Evolutionary conservation across 2,797 vertebrate species (phyloP), one percentile per base, ranked within the genome.

Genomic region (Lacerta agilis): DNA sequence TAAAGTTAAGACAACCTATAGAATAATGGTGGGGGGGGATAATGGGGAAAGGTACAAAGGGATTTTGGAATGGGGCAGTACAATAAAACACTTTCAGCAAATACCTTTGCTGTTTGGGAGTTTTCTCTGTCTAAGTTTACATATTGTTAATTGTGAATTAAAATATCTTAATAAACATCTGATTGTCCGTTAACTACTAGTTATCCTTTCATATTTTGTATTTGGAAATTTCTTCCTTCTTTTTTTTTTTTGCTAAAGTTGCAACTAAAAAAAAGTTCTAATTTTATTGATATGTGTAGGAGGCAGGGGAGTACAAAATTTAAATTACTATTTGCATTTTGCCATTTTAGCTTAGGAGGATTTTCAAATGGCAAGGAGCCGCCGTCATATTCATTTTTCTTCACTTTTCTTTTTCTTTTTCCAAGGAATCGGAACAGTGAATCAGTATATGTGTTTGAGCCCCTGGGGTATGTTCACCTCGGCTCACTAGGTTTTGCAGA

Each of bases 401-500:
- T 93, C 90, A 20, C 29, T 36, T 72, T 38, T 13, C 89, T 85
- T 36, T 93, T 85, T 17, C 86, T 86, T 82, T 89, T 79, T 80
- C 67, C 64, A 93, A 91, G 88, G 43, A 92, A 93, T 89, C 91
- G 6, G 61, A 83, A 33, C 20, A 0, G 69, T 92, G 87, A 88
- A 36, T 77, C 82, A 72, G 87, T 90, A 45, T 90, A 78, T 72
- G 11, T 93, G 67, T 86, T 91, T 92, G 90, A 88, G 33, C 45
- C 91, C 23, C 79, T 82, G 86, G 71, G 71, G 88, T 64, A 88
- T 89, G 92, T 95, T 96, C 95, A n/a, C 72, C 87, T 91, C 81
- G 81, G 88, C 88, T 95, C 92, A 93, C 79, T 92, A 88, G 73
- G 83, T 45, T 45, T 88, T 91, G 95, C 92, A 94, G 90, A 95